Evolutionary conservation across 23 tunicate genomes (phyloP), one percentile per base, ranked within the genome.

Genomic region (Botrylloides violaceus): DNA sequence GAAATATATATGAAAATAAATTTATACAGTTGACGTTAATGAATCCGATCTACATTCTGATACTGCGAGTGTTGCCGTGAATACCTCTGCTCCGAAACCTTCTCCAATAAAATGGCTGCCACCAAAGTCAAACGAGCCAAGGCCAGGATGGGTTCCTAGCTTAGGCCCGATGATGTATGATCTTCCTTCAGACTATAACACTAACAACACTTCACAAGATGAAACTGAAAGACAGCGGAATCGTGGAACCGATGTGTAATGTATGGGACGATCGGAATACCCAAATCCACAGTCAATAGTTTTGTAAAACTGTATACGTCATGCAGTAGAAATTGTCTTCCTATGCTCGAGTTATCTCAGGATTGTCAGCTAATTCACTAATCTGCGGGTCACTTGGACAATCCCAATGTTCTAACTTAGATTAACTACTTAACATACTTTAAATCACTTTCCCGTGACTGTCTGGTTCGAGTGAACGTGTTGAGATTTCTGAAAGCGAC

Each of bases 61-160:
- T 9, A 33, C 70, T 3, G 36, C 36, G 3, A 25, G 34, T 4
- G 12, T 7, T 15, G 20, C 35, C 6, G 74, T 37, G 4, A 56
- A 58, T 20, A 1, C 58, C 21, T 28, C 74, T 20, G 30, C 49
- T 43, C 36, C 25, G 30, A 20, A 35, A 1, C 21, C 90, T 4
- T 90, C 97, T 39, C 97, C 97, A 3, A 79, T 90, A 36, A 74
- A 79, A n/a, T 90, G 90, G 97, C 27, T 61, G 20, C 77, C 72
- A 2, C 65, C 86, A 18, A 34, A 70, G 29, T 80, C 79, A 58
- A 90, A 82, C 48, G 78, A 88, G 1, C 71, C 77, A 6, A 38
- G 97, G 34, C 68, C 76, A 36, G 97, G 97, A 4, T 90, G 97
- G 97, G 61, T 75, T 32, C 97, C 97, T n/a, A 90, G 97, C 59